Evolutionary conservation across 2,888 invertebrate species (phyloP).

Genomic region (Tiphia femorata): DNA sequence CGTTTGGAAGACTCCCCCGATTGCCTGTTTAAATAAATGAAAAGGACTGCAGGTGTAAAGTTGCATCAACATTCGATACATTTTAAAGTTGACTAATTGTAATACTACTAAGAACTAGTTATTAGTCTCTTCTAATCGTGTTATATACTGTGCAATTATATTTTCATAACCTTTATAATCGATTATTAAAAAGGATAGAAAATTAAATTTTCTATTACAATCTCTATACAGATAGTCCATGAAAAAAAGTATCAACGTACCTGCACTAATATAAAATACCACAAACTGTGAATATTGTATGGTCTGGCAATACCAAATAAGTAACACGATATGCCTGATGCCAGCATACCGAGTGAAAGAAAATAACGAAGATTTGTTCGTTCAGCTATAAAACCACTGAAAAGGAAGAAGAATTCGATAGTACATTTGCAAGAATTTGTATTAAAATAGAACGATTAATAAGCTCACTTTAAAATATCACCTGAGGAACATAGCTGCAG

Average conservation of each 20-base stretch:
- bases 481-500: constrained; percentile 90
- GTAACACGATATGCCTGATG: constrained; percentile 86
- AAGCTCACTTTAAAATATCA: constrained; percentile 55
- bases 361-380: constrained; percentile 92
- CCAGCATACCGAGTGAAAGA: constrained; percentile 90
- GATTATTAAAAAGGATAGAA: too few species aligned
- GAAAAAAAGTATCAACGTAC: too few species aligned
- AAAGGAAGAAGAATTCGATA: constrained; percentile 13
- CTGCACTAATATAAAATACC: constrained; percentile 89
- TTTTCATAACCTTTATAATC: too few species aligned
- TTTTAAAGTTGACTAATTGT: too few species aligned
- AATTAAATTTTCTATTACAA: too few species aligned
- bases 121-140: too few species aligned
- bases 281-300: constrained; percentile 83
- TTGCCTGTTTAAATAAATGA: constrained; percentile 72
- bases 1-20: constrained; percentile 90
- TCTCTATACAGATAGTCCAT: too few species aligned
- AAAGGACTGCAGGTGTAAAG: too few species aligned
- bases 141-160: too few species aligned
- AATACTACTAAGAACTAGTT: too few species aligned
- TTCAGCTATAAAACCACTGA: constrained; percentile 91
- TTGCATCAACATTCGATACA: too few species aligned
- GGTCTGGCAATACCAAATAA: constrained; percentile 89
- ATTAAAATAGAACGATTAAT: constrained; percentile 7
- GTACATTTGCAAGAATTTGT: constrained; percentile 25